Conservation (phyloP, 1,140 invertebrate species). For the Ceratina calcarata region DNA sequence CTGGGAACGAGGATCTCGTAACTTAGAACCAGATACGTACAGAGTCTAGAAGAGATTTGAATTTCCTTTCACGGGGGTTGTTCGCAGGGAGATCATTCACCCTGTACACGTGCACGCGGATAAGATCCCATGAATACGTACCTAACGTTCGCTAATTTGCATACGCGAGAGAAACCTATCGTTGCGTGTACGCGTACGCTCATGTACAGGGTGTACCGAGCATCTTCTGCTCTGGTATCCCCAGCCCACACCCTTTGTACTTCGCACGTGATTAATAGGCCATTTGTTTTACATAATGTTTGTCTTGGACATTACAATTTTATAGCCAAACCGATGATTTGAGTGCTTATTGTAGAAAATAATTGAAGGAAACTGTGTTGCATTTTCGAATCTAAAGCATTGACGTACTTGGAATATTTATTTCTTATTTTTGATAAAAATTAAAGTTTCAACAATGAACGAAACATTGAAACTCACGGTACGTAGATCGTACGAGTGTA, state of each 20-base stretch:
- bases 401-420: too few species aligned
- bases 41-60: conserved; percentile 57
- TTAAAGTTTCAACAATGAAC: not conserved
- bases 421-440: too few species aligned
- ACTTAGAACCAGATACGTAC: conserved; percentile 23
- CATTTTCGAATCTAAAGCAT: too few species aligned
- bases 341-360: not conserved
- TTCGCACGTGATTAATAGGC: too few species aligned
- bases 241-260: too few species aligned
- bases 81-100: conserved; percentile 66
- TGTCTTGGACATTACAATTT: too few species aligned
- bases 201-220: conserved; percentile 41
- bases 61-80: conserved; percentile 55
- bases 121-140: conserved; percentile 69
- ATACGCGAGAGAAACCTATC: conserved; percentile 67
- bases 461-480: conserved; percentile 18
- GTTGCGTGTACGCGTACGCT: conserved; percentile 26
- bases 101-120: conserved; percentile 68
- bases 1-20: conserved; percentile 30
- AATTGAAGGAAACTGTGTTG: not conserved
- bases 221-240: not conserved
- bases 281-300: too few species aligned
- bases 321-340: too few species aligned
- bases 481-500: conserved; percentile 29
- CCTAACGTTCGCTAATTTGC: conserved; percentile 68